phyloP scores from a whole-genome alignment of 1,140 invertebrate genomes.

The Zeugodacus cucurbitae region DNA sequence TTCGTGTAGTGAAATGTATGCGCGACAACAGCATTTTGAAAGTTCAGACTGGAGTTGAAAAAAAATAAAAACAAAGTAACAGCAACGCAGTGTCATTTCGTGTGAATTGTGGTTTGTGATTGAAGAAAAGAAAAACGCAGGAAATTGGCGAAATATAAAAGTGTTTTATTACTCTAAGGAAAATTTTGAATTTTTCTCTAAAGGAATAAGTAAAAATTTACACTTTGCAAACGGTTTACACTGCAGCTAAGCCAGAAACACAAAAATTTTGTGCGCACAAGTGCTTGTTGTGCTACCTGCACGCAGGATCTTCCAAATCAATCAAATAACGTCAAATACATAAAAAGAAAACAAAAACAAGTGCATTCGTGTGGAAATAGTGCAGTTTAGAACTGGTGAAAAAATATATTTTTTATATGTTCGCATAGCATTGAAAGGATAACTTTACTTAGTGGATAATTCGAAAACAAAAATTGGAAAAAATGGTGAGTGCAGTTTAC shows the following conservation, averaged over 20 bases:
- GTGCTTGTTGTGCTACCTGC: not conserved
- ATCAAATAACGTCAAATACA: not conserved
- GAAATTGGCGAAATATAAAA: not conserved
- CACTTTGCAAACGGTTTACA: too few relatives aligned
- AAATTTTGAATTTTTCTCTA: not conserved
- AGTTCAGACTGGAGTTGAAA: not conserved
- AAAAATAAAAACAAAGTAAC: not conserved
- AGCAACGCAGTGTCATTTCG: not conserved
- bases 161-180: not conserved
- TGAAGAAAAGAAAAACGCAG: not conserved
- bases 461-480: not conserved
- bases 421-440: not conserved
- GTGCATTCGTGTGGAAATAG: not conserved
- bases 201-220: too few relatives aligned
- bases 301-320: not conserved
- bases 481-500: not conserved
- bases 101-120: constrained; percentile 9
- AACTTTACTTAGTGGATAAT: not conserved
- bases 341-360: not conserved
- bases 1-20: constrained; percentile 9
- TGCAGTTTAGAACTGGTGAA: not conserved
- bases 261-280: not conserved
- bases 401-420: not conserved
- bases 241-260: too few relatives aligned
- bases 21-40: not conserved